Conservation (phyloP, 2,797 vertebrate species). For the Lepidocolaptes lacrymiger region DNA sequence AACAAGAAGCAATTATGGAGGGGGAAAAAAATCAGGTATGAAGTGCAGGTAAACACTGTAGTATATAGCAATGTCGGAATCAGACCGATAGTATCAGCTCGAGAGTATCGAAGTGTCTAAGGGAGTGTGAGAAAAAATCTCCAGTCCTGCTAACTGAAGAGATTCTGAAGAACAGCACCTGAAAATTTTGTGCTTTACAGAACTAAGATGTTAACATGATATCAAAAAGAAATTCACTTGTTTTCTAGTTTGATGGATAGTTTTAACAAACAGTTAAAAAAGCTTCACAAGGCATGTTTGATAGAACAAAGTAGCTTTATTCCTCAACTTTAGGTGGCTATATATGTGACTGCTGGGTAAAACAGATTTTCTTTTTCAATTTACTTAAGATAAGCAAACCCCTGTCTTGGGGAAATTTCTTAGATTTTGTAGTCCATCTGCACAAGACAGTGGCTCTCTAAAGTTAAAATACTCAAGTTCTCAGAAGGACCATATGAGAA, state of each 20-base stretch:
- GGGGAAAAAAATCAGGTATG: not conserved
- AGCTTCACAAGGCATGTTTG: not conserved
- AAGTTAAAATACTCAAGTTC: not conserved
- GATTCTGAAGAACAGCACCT: not conserved
- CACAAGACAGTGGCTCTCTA: not conserved
- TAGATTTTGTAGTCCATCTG: not conserved
- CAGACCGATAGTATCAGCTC: fast-evolving
- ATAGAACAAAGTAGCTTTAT: not conserved
- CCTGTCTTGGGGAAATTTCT: not conserved
- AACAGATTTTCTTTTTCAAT: not conserved
- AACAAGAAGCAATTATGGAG: not conserved
- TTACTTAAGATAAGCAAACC: not conserved
- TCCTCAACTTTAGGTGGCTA: not conserved
- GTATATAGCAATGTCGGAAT: not conserved
- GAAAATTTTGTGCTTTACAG: not conserved
- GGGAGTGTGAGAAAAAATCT: not conserved
- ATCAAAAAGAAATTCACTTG: not conserved
- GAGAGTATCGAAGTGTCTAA: not conserved
- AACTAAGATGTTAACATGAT: not conserved
- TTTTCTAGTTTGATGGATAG: not conserved
- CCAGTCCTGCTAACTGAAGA: not conserved
- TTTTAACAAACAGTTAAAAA: not conserved
- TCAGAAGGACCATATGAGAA: not conserved
- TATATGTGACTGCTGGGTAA: not conserved
- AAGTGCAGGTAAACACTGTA: not conserved